phyloP scores from a whole-genome alignment of 2,888 invertebrate genomes.

The Adelognathus sp. region DNA sequence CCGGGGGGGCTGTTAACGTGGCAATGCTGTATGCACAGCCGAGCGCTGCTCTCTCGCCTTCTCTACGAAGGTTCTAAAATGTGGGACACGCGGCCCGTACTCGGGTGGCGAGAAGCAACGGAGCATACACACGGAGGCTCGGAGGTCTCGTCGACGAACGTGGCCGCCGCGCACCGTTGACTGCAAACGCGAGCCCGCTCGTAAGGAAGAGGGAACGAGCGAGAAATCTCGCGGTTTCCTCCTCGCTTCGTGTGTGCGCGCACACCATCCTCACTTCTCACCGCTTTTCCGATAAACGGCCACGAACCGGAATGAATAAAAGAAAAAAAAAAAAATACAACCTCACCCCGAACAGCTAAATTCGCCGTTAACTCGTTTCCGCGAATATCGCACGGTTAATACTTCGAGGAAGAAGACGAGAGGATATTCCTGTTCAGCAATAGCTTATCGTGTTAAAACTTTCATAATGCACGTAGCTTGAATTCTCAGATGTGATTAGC shows the following conservation, averaged over 20 bases:
- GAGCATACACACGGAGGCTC: not conserved
- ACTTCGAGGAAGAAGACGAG: too few species aligned
- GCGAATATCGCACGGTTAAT: not conserved
- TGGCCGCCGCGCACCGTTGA: too few species aligned
- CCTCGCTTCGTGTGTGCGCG: conserved; percentile 68
- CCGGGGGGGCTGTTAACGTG: conserved; percentile 41
- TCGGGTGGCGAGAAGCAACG: conserved; percentile 23
- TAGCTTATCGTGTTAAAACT: too few species aligned
- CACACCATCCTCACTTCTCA: conserved; percentile 59
- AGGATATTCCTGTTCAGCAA: too few species aligned
- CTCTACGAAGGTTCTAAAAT: conserved; percentile 74
- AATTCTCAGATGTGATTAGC: too few species aligned
- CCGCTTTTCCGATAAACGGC: conserved; percentile 57
- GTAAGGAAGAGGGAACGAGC: not conserved
- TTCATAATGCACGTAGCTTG: too few species aligned
- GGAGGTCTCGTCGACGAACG: conserved; percentile 13
- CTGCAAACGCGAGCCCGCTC: conserved; percentile 1
- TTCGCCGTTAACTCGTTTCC: conserved; percentile 73
- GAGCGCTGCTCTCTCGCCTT: conserved; percentile 21
- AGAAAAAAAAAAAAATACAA: too few species aligned
- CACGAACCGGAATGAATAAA: not conserved
- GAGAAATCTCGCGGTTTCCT: not conserved
- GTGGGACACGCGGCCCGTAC: conserved; percentile 74
- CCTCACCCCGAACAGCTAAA: conserved; percentile 60
- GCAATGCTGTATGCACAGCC: conserved; percentile 28